phyloP scores from a whole-genome alignment of 2,888 invertebrate species.

The Cephus runcator region DNA sequence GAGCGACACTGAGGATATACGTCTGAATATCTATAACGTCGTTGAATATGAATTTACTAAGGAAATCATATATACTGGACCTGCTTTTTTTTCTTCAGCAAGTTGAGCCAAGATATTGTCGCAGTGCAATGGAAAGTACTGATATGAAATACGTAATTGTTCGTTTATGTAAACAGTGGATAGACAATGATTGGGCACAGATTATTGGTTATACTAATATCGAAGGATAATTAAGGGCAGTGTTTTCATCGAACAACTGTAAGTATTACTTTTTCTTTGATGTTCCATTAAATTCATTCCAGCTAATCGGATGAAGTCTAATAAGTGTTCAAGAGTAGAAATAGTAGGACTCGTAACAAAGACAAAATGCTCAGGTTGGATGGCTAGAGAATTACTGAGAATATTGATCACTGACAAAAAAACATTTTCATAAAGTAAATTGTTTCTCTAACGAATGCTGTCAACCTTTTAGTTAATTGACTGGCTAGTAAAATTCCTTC shows the following conservation, averaged over 20 bases:
- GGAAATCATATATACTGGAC: neutral
- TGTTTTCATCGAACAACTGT: neutral
- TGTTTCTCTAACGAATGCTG: neutral
- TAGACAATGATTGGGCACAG: neutral
- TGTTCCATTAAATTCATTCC: neutral
- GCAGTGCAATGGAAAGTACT: neutral
- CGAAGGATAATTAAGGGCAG: neutral
- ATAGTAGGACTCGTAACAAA: neutral
- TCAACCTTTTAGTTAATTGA: neutral
- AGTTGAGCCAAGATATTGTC: neutral
- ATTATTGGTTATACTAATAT: neutral
- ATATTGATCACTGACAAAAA: neutral
- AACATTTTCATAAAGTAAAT: neutral
- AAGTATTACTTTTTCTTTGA: neutral
- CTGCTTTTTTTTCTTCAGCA: neutral
- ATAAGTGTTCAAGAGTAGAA: neutral
- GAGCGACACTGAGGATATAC: neutral
- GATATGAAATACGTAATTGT: neutral
- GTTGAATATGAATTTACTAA: neutral
- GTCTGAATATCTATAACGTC: neutral
- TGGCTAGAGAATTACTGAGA: neutral
- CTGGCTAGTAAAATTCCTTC: neutral
- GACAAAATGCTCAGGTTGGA: neutral
- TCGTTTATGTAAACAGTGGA: neutral
- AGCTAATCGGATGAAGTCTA: neutral